Evolutionary conservation across 2,113 vertebrate species (phyloP).

Genomic region (Protomyctophum bolini): DNA sequence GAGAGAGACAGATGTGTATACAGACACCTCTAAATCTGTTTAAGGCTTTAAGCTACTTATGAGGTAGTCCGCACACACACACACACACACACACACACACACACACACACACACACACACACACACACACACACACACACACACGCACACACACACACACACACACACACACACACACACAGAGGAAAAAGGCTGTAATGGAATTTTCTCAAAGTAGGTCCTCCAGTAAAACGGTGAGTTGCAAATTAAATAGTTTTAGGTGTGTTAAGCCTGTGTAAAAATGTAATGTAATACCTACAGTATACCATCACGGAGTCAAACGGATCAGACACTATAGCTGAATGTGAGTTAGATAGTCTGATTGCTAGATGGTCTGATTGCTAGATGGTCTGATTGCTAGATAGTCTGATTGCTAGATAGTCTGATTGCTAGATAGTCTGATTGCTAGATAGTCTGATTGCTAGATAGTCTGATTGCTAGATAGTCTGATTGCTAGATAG

Average conservation of each 20-base stretch:
- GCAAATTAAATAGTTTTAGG: no score
- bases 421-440: no score
- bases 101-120: conserved; percentile 1
- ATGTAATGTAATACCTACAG: not conserved
- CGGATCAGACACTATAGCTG: not conserved
- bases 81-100: conserved; percentile 2
- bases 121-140: conserved; percentile 11
- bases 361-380: no score
- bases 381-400: no score
- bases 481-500: no score
- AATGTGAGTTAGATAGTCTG: not conserved
- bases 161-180: not conserved
- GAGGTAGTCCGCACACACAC: conserved; percentile 1
- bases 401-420: no score
- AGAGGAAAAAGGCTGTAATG: no score
- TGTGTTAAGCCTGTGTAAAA: not conserved
- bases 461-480: no score
- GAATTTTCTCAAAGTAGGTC: not conserved
- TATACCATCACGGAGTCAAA: no score
- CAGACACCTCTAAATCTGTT: no score
- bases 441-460: no score
- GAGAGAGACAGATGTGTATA: no score
- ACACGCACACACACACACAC: not conserved
- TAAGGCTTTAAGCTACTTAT: not conserved
- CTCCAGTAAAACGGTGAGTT: not conserved